Evolutionary conservation across 1,140 invertebrate species (phyloP).

Genomic region (Harpegnathos saltator): DNA sequence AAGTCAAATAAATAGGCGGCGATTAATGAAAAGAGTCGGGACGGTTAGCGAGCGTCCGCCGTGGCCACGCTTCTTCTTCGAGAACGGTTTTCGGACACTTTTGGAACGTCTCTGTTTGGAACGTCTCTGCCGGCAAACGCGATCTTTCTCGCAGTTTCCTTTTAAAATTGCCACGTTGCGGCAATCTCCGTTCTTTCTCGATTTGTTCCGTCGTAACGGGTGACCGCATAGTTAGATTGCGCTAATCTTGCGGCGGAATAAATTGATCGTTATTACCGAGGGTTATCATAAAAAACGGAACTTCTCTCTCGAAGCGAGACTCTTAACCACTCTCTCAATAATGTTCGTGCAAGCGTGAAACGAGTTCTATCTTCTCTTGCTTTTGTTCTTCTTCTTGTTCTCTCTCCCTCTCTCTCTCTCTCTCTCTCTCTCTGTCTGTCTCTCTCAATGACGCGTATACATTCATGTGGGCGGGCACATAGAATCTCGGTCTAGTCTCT

Average conservation of each 20-base stretch:
- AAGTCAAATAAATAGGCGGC: constrained; percentile 69
- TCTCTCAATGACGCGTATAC: constrained; percentile 9
- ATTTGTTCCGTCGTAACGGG: neutral
- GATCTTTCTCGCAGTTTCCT: neutral
- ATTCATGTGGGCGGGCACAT: neutral
- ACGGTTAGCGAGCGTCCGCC: constrained; percentile 9
- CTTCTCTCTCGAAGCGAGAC: constrained; percentile 32
- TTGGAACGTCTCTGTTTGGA: neutral
- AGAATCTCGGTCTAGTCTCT: constrained; percentile 35
- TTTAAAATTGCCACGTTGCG: neutral
- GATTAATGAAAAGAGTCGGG: constrained; percentile 57
- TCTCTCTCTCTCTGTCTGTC: constrained; percentile 4
- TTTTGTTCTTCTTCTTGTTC: neutral
- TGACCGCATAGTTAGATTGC: neutral
- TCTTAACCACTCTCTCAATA: constrained; percentile 75
- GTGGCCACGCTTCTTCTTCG: constrained; percentile 16
- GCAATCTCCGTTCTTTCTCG: neutral
- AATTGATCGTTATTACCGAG: constrained; percentile 42
- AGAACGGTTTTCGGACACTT: neutral
- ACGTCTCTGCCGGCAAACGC: neutral
- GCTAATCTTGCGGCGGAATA: constrained; percentile 55
- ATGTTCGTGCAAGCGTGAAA: constrained; percentile 78
- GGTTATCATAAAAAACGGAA: constrained; percentile 34
- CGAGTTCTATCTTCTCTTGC: constrained; percentile 69
- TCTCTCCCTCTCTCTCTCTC: neutral